Evolutionary conservation across 1,140 invertebrate genomes (phyloP).

Genomic region (Eriocheir sinensis): DNA sequence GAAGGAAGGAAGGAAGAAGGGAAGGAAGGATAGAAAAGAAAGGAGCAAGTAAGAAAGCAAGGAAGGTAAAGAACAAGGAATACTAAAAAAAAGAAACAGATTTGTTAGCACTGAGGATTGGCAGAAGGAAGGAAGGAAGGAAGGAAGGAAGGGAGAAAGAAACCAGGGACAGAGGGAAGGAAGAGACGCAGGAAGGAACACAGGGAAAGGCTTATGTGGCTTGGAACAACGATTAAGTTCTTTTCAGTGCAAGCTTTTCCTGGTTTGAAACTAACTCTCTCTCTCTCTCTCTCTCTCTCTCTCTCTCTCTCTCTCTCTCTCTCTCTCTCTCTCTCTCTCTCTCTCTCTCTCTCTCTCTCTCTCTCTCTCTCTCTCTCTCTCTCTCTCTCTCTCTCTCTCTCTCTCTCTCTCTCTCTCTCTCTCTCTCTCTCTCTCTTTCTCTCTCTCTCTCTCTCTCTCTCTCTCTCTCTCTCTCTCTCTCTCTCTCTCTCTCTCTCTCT

Average conservation of each 20-base stretch:
- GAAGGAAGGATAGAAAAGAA: background rate
- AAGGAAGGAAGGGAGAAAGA: constrained; percentile 1
- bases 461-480: too few relatives aligned
- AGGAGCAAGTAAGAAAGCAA: background rate
- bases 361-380: too few relatives aligned
- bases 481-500: too few relatives aligned
- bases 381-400: too few relatives aligned
- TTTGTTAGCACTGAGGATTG: background rate
- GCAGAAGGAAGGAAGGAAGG: constrained; percentile 2
- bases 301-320: background rate
- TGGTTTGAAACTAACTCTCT: background rate
- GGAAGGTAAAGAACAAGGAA: constrained; percentile 25
- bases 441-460: too few relatives aligned
- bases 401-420: too few relatives aligned
- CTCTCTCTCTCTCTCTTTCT: too few relatives aligned
- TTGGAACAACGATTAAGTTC: background rate
- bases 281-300: constrained; percentile 3
- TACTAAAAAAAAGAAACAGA: background rate
- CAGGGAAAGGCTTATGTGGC: background rate
- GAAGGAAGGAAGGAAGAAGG: background rate
- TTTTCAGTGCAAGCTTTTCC: background rate
- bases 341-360: too few relatives aligned
- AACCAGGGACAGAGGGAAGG: background rate
- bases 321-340: constrained; percentile 25
- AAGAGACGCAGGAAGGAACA: background rate